phyloP scores from a whole-genome alignment of 2,888 invertebrate genomes.

The Anagyrus pseudococci region DNA sequence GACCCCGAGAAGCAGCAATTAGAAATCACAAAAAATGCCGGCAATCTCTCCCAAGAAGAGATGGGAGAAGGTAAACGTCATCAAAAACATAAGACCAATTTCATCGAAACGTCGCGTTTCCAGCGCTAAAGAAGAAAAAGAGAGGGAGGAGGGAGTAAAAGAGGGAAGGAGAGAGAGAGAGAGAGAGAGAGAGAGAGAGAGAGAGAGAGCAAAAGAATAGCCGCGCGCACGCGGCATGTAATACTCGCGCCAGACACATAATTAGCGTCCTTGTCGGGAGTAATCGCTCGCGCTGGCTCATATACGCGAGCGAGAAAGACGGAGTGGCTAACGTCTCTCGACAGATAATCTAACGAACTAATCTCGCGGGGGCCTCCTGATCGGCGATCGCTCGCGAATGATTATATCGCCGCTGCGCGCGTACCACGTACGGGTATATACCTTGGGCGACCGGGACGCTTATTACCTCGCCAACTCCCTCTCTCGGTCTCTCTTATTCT shows the following conservation, averaged over 20 bases:
- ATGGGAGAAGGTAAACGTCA: slow-evolving; percentile 1
- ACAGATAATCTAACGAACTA: slow-evolving; percentile 49
- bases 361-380: slow-evolving; percentile 42
- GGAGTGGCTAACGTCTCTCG: slow-evolving; percentile 19
- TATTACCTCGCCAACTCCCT: slow-evolving; percentile 3
- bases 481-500: neutral
- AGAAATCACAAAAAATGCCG: slow-evolving; percentile 11
- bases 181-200: no score
- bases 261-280: slow-evolving; percentile 54
- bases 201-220: slow-evolving; percentile 11
- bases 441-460: slow-evolving; percentile 5
- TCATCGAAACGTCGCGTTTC: slow-evolving; percentile 13
- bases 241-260: slow-evolving; percentile 33
- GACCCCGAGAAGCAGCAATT: slow-evolving; percentile 6
- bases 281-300: slow-evolving; percentile 47
- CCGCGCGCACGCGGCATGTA: neutral
- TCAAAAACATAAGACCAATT: slow-evolving; percentile 22
- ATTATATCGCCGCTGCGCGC: slow-evolving; percentile 23
- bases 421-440: neutral
- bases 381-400: slow-evolving; percentile 32
- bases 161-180: no score
- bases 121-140: no score
- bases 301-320: neutral
- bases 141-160: no score
- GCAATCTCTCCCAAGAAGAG: neutral